Evolutionary conservation across 2,113 vertebrate species (phyloP).

Genomic region (Ceuthmochares aereus): DNA sequence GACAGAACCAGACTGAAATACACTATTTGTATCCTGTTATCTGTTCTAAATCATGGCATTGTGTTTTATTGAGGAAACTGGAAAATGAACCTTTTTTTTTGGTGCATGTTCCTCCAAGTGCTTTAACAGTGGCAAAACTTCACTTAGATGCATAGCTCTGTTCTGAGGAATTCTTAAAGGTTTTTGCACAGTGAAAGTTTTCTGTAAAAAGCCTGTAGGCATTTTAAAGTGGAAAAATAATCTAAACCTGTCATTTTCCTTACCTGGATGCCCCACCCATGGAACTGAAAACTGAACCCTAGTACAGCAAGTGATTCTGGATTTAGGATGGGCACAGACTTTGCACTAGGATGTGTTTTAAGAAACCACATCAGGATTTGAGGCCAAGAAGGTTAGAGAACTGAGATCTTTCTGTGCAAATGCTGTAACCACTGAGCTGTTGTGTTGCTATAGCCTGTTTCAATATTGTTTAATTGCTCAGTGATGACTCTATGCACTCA

Average conservation of each 20-base stretch:
- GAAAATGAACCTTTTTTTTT: background rate
- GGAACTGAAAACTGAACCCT: background rate
- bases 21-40: conserved; percentile 73
- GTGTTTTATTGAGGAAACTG: conserved; percentile 61
- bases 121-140: background rate
- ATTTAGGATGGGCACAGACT: background rate
- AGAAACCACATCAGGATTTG: background rate
- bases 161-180: background rate
- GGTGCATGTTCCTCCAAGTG: background rate
- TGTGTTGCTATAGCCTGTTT: background rate
- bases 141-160: background rate
- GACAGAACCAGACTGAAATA: conserved; percentile 73
- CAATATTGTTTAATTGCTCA: background rate
- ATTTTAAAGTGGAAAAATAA: background rate
- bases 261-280: background rate
- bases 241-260: background rate
- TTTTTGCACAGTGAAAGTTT: background rate
- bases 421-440: background rate
- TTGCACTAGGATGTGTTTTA: background rate
- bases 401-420: background rate
- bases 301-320: background rate
- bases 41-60: conserved; percentile 61
- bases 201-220: background rate
- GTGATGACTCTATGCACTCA: fast-evolving
- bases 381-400: background rate